Percentiles rank a stretch among this genome's conserved stretches.
Conservation (phyloP, 2,797 vertebrate genomes). For the Phoxinus dragarum region DNA sequence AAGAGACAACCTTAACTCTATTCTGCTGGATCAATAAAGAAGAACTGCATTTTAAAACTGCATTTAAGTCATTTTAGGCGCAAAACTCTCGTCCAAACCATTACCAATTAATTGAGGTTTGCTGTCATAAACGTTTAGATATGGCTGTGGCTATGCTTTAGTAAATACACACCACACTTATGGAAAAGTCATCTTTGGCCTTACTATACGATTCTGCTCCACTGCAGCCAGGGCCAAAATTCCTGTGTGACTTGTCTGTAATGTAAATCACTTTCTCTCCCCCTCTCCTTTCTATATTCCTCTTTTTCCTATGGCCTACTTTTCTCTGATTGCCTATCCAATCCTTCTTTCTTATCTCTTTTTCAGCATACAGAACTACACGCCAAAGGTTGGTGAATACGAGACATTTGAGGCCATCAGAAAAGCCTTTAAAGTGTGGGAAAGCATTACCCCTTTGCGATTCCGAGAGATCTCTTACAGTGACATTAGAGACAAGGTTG, state of each 20-base stretch:
- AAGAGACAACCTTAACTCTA: slow-evolving; percentile 57
- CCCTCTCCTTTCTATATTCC: slow-evolving; percentile 36
- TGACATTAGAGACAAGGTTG: slow-evolving; percentile 83
- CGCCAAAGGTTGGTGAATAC: slow-evolving; percentile 90
- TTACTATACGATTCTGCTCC: slow-evolving; percentile 40
- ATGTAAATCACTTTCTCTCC: slow-evolving; percentile 56
- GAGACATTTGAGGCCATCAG: slow-evolving; percentile 88
- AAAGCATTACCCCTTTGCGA: slow-evolving; percentile 82
- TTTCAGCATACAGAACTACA: slow-evolving; percentile 93
- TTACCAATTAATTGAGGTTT: slow-evolving; percentile 32
- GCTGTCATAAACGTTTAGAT: slow-evolving; percentile 42
- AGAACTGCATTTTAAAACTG: background rate
- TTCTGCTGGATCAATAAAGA: slow-evolving; percentile 22
- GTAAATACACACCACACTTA: slow-evolving; percentile 36
- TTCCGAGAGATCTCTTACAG: slow-evolving; percentile 90
- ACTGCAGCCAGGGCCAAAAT: slow-evolving; percentile 40
- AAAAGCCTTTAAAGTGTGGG: slow-evolving; percentile 89
- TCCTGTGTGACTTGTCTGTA: slow-evolving; percentile 60
- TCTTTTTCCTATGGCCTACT: slow-evolving; percentile 51
- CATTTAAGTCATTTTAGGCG: slow-evolving; percentile 23
- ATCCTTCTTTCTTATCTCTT: slow-evolving; percentile 25
- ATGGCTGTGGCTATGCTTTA: slow-evolving; percentile 23
- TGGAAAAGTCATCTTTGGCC: slow-evolving; percentile 58
- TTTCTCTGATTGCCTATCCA: slow-evolving; percentile 35
- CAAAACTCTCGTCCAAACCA: background rate